Evolutionary conservation across 53 echinoderm and acorn worm species (phyloP).

Genomic region (Zoroaster sp.): DNA sequence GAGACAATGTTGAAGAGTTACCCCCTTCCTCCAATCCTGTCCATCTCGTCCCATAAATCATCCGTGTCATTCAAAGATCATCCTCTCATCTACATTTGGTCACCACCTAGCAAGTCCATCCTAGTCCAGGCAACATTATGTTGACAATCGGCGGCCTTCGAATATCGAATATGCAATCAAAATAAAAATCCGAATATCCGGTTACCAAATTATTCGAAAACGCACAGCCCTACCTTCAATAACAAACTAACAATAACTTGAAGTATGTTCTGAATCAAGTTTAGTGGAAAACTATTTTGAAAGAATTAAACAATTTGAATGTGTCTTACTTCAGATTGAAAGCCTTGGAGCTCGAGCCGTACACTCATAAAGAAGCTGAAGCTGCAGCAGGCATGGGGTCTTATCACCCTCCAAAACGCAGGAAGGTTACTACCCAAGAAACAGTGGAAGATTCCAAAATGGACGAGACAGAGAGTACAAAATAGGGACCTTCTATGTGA

Average conservation of each 20-base stretch:
- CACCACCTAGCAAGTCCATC: too few relatives aligned
- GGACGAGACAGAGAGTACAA: not conserved
- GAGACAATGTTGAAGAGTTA: constrained; percentile 10
- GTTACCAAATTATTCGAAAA: too few relatives aligned
- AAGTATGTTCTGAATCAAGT: not conserved
- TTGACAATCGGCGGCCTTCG: too few relatives aligned
- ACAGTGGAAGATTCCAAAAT: constrained; percentile 23
- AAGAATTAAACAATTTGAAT: not conserved
- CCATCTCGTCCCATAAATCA: not conserved
- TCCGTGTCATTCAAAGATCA: not conserved
- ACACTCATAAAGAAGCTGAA: constrained; percentile 95
- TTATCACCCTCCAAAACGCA: constrained; percentile 75
- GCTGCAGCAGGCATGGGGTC: constrained; percentile 93
- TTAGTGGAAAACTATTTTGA: too few relatives aligned
- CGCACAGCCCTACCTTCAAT: too few relatives aligned
- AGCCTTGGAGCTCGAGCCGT: constrained; percentile 86
- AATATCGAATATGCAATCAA: too few relatives aligned
- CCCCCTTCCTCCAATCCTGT: constrained; percentile 6
- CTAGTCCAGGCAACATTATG: too few relatives aligned
- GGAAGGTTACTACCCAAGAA: constrained; percentile 71
- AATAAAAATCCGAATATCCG: too few relatives aligned
- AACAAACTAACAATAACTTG: too few relatives aligned
- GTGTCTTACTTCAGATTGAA: constrained; percentile 63
- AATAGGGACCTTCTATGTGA: not conserved
- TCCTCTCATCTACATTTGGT: too few relatives aligned